Evolutionary conservation across 1,140 invertebrate species (phyloP).

Genomic region (Tetramorium alpestre): DNA sequence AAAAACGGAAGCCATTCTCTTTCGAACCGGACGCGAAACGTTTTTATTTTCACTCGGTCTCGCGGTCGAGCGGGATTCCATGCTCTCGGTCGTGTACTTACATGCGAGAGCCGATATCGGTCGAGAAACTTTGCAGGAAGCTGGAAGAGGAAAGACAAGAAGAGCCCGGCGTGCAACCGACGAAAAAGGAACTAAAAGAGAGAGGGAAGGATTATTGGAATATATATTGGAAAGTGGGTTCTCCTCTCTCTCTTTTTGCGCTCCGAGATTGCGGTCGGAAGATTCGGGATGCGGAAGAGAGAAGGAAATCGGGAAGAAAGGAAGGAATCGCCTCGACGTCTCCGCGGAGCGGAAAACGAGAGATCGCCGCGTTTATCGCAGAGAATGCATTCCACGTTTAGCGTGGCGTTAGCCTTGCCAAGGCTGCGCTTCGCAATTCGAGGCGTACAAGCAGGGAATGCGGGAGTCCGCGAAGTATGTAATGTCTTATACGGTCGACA

Average conservation of each 20-base stretch:
- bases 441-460: constrained; percentile 35
- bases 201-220: constrained; percentile 10
- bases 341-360: background rate
- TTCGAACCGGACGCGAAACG: constrained; percentile 15
- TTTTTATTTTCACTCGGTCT: constrained; percentile 40
- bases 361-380: constrained; percentile 1
- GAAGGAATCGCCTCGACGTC: background rate
- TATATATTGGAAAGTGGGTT: background rate
- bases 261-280: constrained; percentile 1
- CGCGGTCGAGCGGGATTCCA: constrained; percentile 19
- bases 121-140: constrained; percentile 43
- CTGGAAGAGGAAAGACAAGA: constrained; percentile 14
- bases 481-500: constrained; percentile 29
- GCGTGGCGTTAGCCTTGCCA: constrained; percentile 37
- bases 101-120: constrained; percentile 17
- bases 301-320: background rate
- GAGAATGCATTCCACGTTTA: background rate
- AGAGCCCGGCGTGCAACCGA: background rate
- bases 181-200: background rate
- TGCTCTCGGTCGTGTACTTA: constrained; percentile 2
- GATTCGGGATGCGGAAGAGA: constrained; percentile 45
- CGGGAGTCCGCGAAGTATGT: constrained; percentile 17
- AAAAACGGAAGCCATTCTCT: constrained; percentile 20
- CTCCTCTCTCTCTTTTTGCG: background rate
- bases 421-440: constrained; percentile 38